Percentiles rank a stretch among this genome's conserved stretches.
Conservation (phyloP, 2,888 invertebrate species). For the Ophraella communa region DNA sequence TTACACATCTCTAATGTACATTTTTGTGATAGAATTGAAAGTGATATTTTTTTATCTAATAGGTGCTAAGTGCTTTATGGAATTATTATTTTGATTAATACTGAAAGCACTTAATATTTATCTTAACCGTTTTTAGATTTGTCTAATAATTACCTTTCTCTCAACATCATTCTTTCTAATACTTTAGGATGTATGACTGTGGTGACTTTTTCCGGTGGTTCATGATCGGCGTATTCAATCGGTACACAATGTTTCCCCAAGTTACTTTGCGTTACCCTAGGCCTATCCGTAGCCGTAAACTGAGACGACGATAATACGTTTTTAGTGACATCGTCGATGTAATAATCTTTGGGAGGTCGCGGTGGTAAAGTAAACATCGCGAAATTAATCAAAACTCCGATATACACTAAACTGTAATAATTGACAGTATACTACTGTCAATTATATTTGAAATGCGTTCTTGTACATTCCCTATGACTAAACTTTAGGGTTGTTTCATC, state of each 20-base stretch:
- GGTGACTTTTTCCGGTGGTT: slow-evolving; percentile 55
- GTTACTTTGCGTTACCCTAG: slow-evolving; percentile 62
- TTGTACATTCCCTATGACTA: not conserved
- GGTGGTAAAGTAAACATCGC: slow-evolving; percentile 54
- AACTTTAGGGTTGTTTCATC: not conserved
- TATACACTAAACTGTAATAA: not conserved
- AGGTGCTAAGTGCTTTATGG: too few species aligned
- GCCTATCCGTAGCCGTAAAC: slow-evolving; percentile 59
- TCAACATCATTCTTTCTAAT: slow-evolving; percentile 61
- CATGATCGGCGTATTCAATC: slow-evolving; percentile 57
- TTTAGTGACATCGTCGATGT: slow-evolving; percentile 47
- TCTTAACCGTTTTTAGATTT: not conserved
- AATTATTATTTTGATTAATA: too few species aligned
- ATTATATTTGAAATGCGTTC: too few species aligned
- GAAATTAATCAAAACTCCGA: slow-evolving; percentile 27
- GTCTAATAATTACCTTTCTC: slow-evolving; percentile 48
- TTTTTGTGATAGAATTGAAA: too few species aligned
- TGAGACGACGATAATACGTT: slow-evolving; percentile 56
- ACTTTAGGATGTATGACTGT: slow-evolving; percentile 44
- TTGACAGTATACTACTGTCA: not conserved
- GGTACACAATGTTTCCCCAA: slow-evolving; percentile 62
- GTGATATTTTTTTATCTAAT: too few species aligned
- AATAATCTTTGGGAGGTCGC: slow-evolving; percentile 55
- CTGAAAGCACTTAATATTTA: too few species aligned
- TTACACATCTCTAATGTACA: too few species aligned